These are phyloP conservation scores for Pteropus rufus DNA, from an alignment of 2,797 vertebrate species.

Conservation along the genomic window DNA sequence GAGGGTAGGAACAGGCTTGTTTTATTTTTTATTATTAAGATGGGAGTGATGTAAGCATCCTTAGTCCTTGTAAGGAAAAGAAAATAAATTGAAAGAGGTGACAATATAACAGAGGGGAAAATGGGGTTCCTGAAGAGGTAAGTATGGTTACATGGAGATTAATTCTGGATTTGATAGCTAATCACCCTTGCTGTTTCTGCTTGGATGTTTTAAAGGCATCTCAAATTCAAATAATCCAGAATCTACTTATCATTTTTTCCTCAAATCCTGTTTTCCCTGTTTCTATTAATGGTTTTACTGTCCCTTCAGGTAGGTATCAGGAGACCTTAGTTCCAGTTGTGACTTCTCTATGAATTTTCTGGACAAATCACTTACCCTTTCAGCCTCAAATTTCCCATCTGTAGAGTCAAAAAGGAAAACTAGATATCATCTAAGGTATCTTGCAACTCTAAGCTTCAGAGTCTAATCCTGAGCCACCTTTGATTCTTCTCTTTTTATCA, in stretches of 20 bases:
- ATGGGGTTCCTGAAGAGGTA: not conserved
- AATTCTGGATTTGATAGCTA: not conserved
- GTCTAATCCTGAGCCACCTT: not conserved
- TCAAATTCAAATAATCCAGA: not conserved
- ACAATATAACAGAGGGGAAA: not conserved
- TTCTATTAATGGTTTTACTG: not conserved
- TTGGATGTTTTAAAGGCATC: not conserved
- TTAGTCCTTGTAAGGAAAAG: not conserved
- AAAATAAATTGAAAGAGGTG: not conserved
- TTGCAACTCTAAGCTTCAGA: not conserved
- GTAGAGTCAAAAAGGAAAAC: not conserved
- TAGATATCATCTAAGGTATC: not conserved
- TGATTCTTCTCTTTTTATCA: not conserved
- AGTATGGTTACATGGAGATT: not conserved
- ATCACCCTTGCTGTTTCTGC: not conserved
- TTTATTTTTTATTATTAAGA: slow-evolving; percentile 7
- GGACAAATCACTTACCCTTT: not conserved
- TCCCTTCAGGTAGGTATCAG: not conserved
- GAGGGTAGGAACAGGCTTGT: not conserved
- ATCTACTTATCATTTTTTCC: not conserved
- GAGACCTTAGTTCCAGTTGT: not conserved
- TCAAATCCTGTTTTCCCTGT: not conserved
- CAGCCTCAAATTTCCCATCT: not conserved
- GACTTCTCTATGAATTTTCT: not conserved
- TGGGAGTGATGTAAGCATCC: not conserved